Evolutionary conservation across 2,888 invertebrate species (phyloP), one percentile per base, ranked within the genome.

Genomic region (Aspidiotus destructor): DNA sequence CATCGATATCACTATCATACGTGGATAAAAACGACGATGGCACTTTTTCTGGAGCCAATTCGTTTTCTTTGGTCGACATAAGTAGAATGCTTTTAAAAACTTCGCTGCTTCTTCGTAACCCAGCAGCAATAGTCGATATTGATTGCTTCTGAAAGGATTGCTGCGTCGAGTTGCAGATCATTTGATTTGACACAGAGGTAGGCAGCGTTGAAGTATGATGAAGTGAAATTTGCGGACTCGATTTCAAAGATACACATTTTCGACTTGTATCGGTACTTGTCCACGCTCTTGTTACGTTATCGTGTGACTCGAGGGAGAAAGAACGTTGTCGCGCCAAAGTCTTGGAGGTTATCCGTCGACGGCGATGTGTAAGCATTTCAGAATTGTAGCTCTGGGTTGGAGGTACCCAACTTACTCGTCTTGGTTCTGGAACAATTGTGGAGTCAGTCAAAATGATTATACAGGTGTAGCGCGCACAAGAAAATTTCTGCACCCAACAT

Each of bases 61-160:
- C 69, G 11, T 55, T 57, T 60, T 71, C 71, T 48, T 68, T 62
- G 48, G 76, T 76, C 44, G 77, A 77, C 58, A 77, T 74, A 57
- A 78, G 73, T 13, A 78, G 73, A 62, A 78, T 78, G 69, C 76
- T 76, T 65, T 77, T 75, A 71, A 77, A 77, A 58, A 78, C 77
- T 72, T 78, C 78, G 62, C 77, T 77, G 63, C 77, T 77, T 54
- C 78, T 72, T 42, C 78, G 72, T 42, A 78, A 73, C 71, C 78
- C 78, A 16, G 77, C 76, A 72, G 77, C 77, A 40, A 78, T 77
- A 62, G 28, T 69, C 60, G 60, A 55, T 28, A 28, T 28, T 8
- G 28, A 54, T n/a, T 48, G 58, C 40, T 67, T 67, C 52, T 63
- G 63, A 53, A 63, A 52, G 54, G 53, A 52, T 16, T 28, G 40